Evolutionary conservation across 1,140 invertebrate species (phyloP), one percentile per base, ranked within the genome.

Genomic region (Zaprionus capensis): DNA sequence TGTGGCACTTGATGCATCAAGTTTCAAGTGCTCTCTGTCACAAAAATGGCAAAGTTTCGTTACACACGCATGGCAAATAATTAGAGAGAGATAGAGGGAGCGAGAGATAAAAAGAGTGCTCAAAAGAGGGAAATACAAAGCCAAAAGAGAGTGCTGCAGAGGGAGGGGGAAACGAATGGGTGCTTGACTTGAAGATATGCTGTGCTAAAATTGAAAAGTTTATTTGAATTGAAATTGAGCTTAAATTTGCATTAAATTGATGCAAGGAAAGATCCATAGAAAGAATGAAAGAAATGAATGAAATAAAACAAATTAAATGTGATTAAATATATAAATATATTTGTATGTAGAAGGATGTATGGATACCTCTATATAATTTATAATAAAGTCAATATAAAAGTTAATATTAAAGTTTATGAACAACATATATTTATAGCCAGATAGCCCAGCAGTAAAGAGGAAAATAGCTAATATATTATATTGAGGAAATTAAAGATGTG

Each of bases 1-100:
- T 81, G 81, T 69, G 58, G 38, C 58, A 81, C 85, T 87, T 72
- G 73, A 74, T 57, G 73, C 64, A 55, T 53, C 69, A 80, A 87
- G 62, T 88, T 74, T 81, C 44, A 83, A 83, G 80, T 83, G 81
- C 72, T 73, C 80, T 82, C 63, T 64, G 31, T 71, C 73, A 73
- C 64, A 76, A 76, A 87, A 86, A 83, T 80, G 62, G 34, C 46
- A 87, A 78, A 80, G 73, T 73, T 88, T 61, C 56, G 38, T 65
- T 51, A 68, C 49, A 67, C 63, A 51, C 62, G 67, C 59, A 78
- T 70, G 71, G 17, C 76, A 79, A 82, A 86, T 86, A 85, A 82
- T 82, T 87, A 77, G 15, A 15, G 12, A 56, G 41, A 41, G 4
- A 20, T 26, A 17, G 11, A 49, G 46, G n/a, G n/a, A 46, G 41